Percentiles rank a stretch among this genome's conserved stretches.
These are phyloP conservation scores for Chelon labrosus DNA, from an alignment of 2,797 vertebrate species.

Conservation along the genomic window DNA sequence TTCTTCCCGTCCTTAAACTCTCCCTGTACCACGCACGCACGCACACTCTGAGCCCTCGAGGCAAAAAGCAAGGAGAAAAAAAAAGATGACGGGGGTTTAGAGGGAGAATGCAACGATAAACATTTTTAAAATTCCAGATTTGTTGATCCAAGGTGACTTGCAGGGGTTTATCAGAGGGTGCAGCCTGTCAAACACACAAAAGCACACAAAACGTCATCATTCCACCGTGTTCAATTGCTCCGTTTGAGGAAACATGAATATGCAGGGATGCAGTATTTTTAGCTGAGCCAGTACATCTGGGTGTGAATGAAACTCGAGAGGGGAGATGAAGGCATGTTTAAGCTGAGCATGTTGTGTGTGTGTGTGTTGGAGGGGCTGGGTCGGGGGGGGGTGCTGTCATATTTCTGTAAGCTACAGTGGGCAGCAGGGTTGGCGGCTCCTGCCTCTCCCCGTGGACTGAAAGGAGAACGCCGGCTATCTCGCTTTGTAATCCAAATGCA, in stretches of 20 bases:
- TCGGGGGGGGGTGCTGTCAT: slow-evolving; percentile 40
- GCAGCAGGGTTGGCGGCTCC: slow-evolving; percentile 62
- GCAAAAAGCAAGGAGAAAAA: slow-evolving; percentile 1
- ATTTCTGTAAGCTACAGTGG: slow-evolving; percentile 61
- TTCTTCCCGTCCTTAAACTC: slow-evolving; percentile 9
- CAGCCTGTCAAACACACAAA: slow-evolving; percentile 15
- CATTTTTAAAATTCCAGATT: slow-evolving; percentile 37
- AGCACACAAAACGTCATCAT: slow-evolving; percentile 17
- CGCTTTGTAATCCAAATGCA: slow-evolving; percentile 78
- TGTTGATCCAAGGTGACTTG: slow-evolving; percentile 60
- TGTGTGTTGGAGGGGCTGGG: slow-evolving; percentile 1
- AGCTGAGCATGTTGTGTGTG: not conserved
- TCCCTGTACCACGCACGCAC: not conserved
- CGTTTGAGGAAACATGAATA: slow-evolving; percentile 41
- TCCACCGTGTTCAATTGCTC: slow-evolving; percentile 12
- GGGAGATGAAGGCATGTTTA: slow-evolving; percentile 48
- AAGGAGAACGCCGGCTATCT: slow-evolving; percentile 66
- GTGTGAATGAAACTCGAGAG: slow-evolving; percentile 46
- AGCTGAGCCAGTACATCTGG: slow-evolving; percentile 52
- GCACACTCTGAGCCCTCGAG: slow-evolving; percentile 13
- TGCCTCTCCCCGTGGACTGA: slow-evolving; percentile 64
- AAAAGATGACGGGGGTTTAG: slow-evolving; percentile 21
- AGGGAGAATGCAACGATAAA: slow-evolving; percentile 26
- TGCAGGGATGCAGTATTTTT: slow-evolving; percentile 48
- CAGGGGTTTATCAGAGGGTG: slow-evolving; percentile 54